phyloP scores from a whole-genome alignment of 2,113 vertebrate genomes.

The Cromileptes altivelis region DNA sequence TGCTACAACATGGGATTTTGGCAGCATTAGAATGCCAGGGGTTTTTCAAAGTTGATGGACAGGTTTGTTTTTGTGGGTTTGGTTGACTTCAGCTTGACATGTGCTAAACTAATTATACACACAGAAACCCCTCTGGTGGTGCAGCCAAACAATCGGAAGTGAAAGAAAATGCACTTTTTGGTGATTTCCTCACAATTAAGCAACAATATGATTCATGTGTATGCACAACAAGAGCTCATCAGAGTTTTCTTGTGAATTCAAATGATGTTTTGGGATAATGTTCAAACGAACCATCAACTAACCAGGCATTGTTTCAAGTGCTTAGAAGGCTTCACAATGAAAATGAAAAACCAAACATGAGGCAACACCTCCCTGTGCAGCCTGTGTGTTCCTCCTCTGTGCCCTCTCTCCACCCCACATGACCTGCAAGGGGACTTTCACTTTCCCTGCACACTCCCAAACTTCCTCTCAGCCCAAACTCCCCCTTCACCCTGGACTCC shows the following conservation, averaged over 20 bases:
- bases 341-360: conserved; percentile 44
- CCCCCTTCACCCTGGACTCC: conserved; percentile 76
- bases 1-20: conserved; percentile 29
- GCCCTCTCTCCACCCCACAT: conserved; percentile 43
- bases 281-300: conserved; percentile 44
- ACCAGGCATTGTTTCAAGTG: conserved; percentile 29
- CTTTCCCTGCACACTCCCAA: conserved; percentile 63
- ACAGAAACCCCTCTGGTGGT: background rate
- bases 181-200: background rate
- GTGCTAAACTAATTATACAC: conserved; percentile 52
- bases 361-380: conserved; percentile 28
- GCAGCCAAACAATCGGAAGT: background rate
- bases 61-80: conserved; percentile 49
- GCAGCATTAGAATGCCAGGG: conserved; percentile 28
- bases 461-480: conserved; percentile 72
- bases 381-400: conserved; percentile 51
- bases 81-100: conserved; percentile 41
- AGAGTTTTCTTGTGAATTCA: background rate
- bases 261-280: conserved; percentile 4
- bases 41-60: conserved; percentile 48
- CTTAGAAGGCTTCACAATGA: background rate
- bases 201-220: conserved; percentile 13
- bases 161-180: background rate
- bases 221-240: background rate
- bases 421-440: conserved; percentile 63